phyloP scores from a whole-genome alignment of 2,888 invertebrate species.

The Drosophila recens region DNA sequence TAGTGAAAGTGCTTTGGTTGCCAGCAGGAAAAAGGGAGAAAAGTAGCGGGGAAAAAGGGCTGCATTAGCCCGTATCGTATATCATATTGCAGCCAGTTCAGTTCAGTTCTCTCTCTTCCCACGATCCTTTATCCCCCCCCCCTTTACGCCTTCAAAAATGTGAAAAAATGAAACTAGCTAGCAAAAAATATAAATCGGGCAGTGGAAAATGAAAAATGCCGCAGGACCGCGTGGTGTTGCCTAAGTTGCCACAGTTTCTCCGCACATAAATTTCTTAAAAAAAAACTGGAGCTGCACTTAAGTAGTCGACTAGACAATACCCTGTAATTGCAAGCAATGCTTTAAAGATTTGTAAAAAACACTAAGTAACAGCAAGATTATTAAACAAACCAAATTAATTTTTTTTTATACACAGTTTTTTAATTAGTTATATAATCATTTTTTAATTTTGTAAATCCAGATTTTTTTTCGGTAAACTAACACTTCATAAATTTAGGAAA shows the following conservation, averaged over 20 bases:
- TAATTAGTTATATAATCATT: no score
- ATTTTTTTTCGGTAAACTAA: no score
- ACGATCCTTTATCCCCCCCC: no score
- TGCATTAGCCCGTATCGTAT: conserved; percentile 72
- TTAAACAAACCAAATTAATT: no score
- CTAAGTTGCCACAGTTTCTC: conserved; percentile 57
- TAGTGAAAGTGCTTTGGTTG: conserved; percentile 63
- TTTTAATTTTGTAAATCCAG: no score
- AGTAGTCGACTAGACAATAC: neutral
- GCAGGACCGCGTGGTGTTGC: conserved; percentile 28
- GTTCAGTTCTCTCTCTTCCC: no score
- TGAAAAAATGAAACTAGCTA: conserved; percentile 5
- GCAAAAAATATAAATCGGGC: conserved; percentile 8
- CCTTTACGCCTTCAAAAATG: neutral
- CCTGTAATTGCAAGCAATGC: no score
- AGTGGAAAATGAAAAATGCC: conserved; percentile 52
- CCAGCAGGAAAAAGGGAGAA: conserved; percentile 4
- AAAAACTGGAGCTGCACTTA: neutral
- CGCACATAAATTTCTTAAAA: conserved; percentile 49
- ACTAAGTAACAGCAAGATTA: no score
- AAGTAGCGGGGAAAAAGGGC: conserved; percentile 20
- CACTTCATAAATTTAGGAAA: no score
- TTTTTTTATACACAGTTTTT: no score
- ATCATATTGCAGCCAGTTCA: conserved; percentile 55
- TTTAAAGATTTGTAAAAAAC: no score